phyloP scores from a whole-genome alignment of 2,113 vertebrate species.

The Neotragus moschatus region DNA sequence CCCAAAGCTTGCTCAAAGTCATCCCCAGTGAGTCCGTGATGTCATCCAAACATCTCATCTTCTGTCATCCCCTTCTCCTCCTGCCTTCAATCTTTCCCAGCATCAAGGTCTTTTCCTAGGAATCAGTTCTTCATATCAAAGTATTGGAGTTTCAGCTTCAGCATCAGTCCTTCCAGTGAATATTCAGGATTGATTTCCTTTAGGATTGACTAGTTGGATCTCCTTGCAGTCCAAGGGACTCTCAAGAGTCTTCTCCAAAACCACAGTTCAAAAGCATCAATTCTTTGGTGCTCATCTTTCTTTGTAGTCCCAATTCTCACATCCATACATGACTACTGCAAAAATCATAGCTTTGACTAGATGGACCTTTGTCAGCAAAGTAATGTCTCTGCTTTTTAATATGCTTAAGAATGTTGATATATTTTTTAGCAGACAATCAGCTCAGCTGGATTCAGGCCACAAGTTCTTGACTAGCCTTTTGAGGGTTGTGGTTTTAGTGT shows the following conservation, averaged over 20 bases:
- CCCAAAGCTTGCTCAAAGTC: background rate
- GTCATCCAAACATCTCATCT: background rate
- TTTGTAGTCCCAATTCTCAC: background rate
- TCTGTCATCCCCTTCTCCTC: background rate
- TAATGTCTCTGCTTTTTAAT: background rate
- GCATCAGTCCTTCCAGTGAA: background rate
- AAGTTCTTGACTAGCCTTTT: slow-evolving; percentile 39
- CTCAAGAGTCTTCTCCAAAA: background rate
- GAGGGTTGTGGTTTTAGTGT: slow-evolving; percentile 50
- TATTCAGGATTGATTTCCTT: background rate
- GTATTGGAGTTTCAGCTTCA: background rate
- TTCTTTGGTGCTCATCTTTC: background rate
- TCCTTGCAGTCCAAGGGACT: background rate
- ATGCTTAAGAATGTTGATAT: background rate
- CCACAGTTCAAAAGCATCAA: background rate
- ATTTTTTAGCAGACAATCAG: slow-evolving; percentile 47
- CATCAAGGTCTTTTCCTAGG: background rate
- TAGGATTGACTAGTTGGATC: background rate
- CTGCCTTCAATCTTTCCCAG: background rate
- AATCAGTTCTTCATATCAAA: background rate
- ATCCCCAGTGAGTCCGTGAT: background rate
- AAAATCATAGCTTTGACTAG: background rate
- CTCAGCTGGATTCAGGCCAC: background rate
- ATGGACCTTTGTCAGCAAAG: background rate
- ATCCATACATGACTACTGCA: background rate